Percentiles rank a stretch among this genome's conserved stretches.
These are phyloP conservation scores for Xestia c-nigrum DNA, from an alignment of 2,888 invertebrate genomes.

Conservation along the genomic window DNA sequence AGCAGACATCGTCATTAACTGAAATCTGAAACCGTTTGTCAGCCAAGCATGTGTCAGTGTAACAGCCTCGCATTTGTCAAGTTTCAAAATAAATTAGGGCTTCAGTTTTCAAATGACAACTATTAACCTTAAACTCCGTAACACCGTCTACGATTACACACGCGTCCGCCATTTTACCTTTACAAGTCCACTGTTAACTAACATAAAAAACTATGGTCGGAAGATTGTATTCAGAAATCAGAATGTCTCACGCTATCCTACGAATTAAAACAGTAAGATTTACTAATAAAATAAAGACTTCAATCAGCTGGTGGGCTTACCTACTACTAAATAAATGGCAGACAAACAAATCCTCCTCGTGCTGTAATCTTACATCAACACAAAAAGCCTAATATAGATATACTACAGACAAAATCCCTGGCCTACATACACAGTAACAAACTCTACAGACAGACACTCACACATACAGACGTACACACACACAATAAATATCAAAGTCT, in stretches of 20 bases:
- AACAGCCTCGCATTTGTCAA: background rate
- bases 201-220: background rate
- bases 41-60: constrained; percentile 1
- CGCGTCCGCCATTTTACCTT: background rate
- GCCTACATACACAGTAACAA: constrained; percentile 33
- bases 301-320: background rate
- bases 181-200: background rate
- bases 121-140: background rate
- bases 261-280: background rate
- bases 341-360: constrained; percentile 22
- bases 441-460: background rate
- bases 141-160: background rate
- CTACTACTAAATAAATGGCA: background rate
- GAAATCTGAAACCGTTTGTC: constrained; percentile 16
- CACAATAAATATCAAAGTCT: constrained; percentile 15
- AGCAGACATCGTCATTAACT: background rate
- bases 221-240: background rate
- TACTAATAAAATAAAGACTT: background rate
- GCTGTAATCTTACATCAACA: constrained; percentile 20
- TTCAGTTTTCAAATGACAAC: background rate
- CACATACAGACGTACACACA: background rate
- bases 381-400: constrained; percentile 46
- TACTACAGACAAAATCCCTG: constrained; percentile 49
- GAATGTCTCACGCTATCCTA: background rate
- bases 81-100: background rate